Evolutionary conservation across 2,113 vertebrate species (phyloP), one percentile per base, ranked within the genome.

Genomic region (Vulpes vulpes): DNA sequence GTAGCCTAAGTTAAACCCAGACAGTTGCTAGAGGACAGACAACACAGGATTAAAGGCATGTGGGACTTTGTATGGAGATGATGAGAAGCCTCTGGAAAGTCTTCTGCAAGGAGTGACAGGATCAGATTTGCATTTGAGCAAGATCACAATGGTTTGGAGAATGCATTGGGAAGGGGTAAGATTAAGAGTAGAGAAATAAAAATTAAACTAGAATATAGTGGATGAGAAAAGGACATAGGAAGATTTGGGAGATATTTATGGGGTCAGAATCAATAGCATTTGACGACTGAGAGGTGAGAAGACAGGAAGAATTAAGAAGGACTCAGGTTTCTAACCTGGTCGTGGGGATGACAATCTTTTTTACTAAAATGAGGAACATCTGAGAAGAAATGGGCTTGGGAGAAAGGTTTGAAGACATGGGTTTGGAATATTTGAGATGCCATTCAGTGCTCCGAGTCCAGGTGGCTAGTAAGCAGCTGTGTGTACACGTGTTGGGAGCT

Each of bases 91-190:
- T 91, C 95, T 67, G 2, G 55, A 76, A 80, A 32, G 5, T 91
- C 53, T 88, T 96, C 64, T 55, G 79, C 9, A 53, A 74, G 60
- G 64, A 90, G 1, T 62, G 95, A 64, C 17, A 8, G 25, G 5
- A 79, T 83, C 43, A 74, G 57, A 90, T 82, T 95, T 96, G 57
- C 88, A 74, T 91, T 49, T 88, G 76, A 92, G 64, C 16, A 96
- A 62, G 30, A 84, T 80, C 35, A 43, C 35, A 91, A 43, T 86
- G 22, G 59, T 95, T 95, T 91, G 49, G 83, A 87, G 62, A 87
- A 78, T 73, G 35, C 5, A 67, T 11, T 97, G 38, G 35, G 49
- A 30, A 65, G 11, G 74, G 14, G 11, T 76, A 91, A 60, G 35
- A 71, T 64, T 85, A 84, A 97, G 49, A 81, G 59, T n/a, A 82